Base-by-base conservation (phyloP, 2,113 vertebrate species). In the Urocolius indicus region DNA sequence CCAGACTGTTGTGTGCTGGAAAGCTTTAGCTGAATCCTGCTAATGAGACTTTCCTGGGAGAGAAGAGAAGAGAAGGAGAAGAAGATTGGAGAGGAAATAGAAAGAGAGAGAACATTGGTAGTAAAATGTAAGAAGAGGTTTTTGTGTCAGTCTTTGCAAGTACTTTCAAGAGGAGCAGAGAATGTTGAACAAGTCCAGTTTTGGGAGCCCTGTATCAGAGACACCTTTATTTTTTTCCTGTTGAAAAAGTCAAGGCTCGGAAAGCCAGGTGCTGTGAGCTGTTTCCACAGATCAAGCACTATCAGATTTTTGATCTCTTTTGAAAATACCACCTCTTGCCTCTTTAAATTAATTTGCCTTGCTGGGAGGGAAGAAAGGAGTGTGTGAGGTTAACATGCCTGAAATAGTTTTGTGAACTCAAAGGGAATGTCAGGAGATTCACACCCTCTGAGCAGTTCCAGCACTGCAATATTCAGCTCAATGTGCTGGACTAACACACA, bases 331-430 rank as follows among this genome's bases (percentile, higher is more conserved):
- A 68, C 17, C 78, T 82, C 76, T 76, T 91, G 71, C 41, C 67
- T 91, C 54, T 66, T 72, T 2, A 54, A 32, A 4, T 66, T 30
- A 38, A 55, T 85, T 63, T 65, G 68, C 57, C 26, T 74, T 41
- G 65, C 77, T 89, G 87, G 91, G 62, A 94, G 89, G 78, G 88
- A 75, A 34, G 32, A 3, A 11, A 81, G 95, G 93, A 94, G 82
- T 69, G 90, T 65, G 63, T 93, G 94, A 94, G 91, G 86, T 88
- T 43, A 21, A 67, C 84, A 4, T 95, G 78, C 91, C 84, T 95
- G 89, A 13, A 90, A 96, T 97, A 95, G 22, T 95, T 95, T 18
- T 55, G 91, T 46, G 71, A 54, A 9, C 77, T 65, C 21, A 10
- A 55, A n/a, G 71, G 51, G 80, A 54, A 52, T 3, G 57, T 4